Conservation (phyloP, 1,140 invertebrate genomes). For the Cherax destructor region DNA sequence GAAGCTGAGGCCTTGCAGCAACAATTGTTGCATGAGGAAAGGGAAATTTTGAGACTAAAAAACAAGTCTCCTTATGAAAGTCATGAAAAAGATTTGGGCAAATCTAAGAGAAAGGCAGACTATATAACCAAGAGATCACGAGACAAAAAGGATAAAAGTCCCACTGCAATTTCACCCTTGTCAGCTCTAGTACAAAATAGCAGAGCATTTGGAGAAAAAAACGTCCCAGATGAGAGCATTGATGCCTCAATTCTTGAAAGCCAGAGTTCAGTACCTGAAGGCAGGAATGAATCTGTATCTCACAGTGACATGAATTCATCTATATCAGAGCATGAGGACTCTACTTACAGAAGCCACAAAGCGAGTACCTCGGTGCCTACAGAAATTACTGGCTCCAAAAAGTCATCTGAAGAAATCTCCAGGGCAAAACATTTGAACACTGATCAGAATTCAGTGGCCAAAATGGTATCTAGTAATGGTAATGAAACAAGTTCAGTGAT, state of each 20-base stretch:
- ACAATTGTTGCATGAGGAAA: conserved; percentile 37
- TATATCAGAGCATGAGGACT: conserved; percentile 54
- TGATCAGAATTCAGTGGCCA: neutral
- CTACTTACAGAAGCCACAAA: neutral
- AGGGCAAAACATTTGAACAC: neutral
- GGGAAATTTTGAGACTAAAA: conserved; percentile 34
- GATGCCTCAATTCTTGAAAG: conserved; percentile 40
- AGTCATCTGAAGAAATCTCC: neutral
- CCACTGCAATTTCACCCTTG: neutral
- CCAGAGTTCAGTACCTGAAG: conserved; percentile 56
- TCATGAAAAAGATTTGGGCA: conserved; percentile 36
- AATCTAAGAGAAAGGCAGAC: conserved; percentile 56
- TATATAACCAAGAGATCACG: conserved; percentile 26
- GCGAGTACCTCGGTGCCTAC: conserved; percentile 3
- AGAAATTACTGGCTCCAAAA: conserved; percentile 31
- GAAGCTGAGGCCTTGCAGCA: conserved; percentile 42
- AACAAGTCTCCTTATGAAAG: conserved; percentile 34
- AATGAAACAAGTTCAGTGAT: neutral
- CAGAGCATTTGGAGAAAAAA: conserved; percentile 21
- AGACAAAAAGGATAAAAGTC: conserved; percentile 56
- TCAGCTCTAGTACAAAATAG: neutral
- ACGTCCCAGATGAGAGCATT: conserved; percentile 45
- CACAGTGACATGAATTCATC: conserved; percentile 55
- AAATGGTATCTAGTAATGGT: neutral
- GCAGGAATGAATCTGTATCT: conserved; percentile 35